Evolutionary conservation across 2,888 invertebrate genomes (phyloP).

Genomic region (Euplagia quadripunctaria): DNA sequence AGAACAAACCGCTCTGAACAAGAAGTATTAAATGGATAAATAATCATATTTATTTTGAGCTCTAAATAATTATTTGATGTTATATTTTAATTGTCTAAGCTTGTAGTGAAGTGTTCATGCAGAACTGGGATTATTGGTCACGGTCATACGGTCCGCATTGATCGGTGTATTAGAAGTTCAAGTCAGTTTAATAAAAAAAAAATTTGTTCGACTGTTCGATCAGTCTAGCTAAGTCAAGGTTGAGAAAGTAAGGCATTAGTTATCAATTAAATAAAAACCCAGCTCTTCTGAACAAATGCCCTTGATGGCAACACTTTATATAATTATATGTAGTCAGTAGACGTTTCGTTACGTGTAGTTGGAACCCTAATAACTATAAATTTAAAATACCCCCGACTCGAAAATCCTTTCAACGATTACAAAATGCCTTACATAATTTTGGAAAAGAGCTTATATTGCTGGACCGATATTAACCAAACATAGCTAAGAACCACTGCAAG

Average conservation of each 20-base stretch:
- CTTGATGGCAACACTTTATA: not conserved
- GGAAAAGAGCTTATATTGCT: too few relatives aligned
- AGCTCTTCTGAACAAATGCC: not conserved
- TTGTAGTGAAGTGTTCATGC: not conserved
- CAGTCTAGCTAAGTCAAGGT: slow-evolving; percentile 7
- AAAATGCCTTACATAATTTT: too few relatives aligned
- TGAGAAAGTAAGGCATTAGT: not conserved
- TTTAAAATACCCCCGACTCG: too few relatives aligned
- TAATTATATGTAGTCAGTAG: not conserved
- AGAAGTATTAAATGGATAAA: too few relatives aligned
- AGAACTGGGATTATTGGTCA: not conserved
- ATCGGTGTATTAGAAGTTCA: not conserved
- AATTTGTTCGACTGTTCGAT: not conserved
- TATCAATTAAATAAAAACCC: slow-evolving; percentile 4
- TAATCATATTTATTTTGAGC: too few relatives aligned
- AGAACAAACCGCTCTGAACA: too few relatives aligned
- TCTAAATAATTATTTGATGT: too few relatives aligned
- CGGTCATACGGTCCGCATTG: not conserved
- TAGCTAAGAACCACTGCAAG: too few relatives aligned
- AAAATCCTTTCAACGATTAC: too few relatives aligned
- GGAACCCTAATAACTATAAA: too few relatives aligned
- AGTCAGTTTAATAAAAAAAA: not conserved
- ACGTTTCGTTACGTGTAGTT: too few relatives aligned
- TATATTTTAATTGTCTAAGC: not conserved
- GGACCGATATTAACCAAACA: too few relatives aligned